These are phyloP conservation scores for Trididemnum nubilum DNA, from an alignment of 23 tunicate genomes.

Conservation along the genomic window DNA sequence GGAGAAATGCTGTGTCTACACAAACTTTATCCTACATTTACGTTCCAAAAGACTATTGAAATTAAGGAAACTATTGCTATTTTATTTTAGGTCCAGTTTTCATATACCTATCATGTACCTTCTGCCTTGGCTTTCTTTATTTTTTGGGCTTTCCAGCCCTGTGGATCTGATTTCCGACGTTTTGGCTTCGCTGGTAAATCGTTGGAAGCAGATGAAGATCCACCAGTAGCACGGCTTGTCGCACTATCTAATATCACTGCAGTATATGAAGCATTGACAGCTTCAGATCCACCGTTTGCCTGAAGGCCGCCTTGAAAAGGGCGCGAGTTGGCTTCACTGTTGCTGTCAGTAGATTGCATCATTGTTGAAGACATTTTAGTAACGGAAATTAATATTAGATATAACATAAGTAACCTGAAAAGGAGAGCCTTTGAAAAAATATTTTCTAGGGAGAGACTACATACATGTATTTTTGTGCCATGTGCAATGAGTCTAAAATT, in stretches of 20 bases:
- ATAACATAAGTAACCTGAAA: too few relatives aligned
- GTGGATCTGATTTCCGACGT: neutral
- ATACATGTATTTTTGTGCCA: too few relatives aligned
- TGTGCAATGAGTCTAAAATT: too few relatives aligned
- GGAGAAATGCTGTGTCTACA: neutral
- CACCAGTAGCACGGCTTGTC: neutral
- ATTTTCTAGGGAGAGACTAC: too few relatives aligned
- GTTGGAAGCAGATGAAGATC: neutral
- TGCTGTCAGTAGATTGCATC: neutral
- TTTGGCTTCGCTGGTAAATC: neutral
- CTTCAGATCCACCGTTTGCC: neutral
- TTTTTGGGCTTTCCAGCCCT: neutral
- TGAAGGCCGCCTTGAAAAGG: neutral
- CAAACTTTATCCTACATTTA: too few relatives aligned
- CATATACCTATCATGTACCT: too few relatives aligned
- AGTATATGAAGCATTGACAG: neutral
- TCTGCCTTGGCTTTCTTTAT: neutral
- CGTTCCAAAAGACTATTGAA: too few relatives aligned
- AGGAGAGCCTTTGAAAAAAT: too few relatives aligned
- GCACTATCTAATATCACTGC: neutral
- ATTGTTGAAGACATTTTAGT: neutral
- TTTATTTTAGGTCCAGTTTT: too few relatives aligned
- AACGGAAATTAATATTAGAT: neutral
- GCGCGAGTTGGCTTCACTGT: constrained; percentile 1
- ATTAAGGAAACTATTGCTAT: too few relatives aligned